Percentiles rank a stretch among this genome's conserved stretches.
These are phyloP conservation scores for Pherbina coryleti DNA, from an alignment of 2,888 invertebrate species.

Conservation along the genomic window DNA sequence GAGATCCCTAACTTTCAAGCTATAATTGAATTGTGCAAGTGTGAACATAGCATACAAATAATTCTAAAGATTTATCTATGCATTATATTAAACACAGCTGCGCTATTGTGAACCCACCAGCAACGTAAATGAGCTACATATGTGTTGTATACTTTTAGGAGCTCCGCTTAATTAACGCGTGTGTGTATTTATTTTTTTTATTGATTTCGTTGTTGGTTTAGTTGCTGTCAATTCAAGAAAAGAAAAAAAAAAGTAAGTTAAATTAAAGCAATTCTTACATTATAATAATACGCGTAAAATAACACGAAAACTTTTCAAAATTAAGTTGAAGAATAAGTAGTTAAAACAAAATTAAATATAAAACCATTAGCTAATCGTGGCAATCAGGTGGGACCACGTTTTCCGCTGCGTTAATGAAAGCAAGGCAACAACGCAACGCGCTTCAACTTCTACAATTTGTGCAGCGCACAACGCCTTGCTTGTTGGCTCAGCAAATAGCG, in stretches of 20 bases:
- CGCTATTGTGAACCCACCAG: too few species aligned
- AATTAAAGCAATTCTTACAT: neutral
- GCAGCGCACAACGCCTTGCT: neutral
- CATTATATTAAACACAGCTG: too few species aligned
- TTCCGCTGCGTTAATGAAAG: neutral
- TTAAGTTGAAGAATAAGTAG: neutral
- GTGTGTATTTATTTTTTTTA: conserved; percentile 6
- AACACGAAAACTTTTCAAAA: neutral
- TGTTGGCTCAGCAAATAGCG: neutral
- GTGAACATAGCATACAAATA: too few species aligned
- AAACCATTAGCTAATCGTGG: too few species aligned
- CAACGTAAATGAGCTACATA: neutral
- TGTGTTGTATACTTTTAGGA: neutral
- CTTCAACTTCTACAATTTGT: neutral
- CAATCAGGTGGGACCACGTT: neutral
- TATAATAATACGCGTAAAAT: neutral
- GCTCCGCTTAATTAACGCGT: neutral
- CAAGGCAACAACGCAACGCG: neutral
- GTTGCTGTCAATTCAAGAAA: conserved; percentile 10
- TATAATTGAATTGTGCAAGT: too few species aligned
- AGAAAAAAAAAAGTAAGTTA: conserved; percentile 11
- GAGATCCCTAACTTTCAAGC: too few species aligned
- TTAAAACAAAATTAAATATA: neutral
- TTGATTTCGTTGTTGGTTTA: conserved; percentile 8
- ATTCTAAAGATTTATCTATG: too few species aligned